Evolutionary conservation across 2,888 invertebrate genomes (phyloP), one percentile per base, ranked within the genome.

Genomic region (Troides oblongomaculatus): DNA sequence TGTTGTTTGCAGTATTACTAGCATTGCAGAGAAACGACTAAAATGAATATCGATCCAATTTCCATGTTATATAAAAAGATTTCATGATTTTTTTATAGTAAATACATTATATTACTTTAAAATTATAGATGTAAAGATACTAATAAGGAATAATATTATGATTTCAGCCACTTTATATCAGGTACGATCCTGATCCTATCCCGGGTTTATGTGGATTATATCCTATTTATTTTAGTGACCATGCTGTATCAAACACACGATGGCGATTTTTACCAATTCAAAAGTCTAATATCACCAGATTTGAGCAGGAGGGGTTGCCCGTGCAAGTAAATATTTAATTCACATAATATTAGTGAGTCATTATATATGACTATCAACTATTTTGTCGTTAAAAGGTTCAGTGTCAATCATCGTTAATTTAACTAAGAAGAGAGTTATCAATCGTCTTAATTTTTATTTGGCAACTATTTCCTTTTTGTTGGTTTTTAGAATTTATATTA

Each of bases 151-250:
- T 53, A n/a, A n/a, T 53, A 3, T 53, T 23, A 14, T 58, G n/a
- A 74, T 88, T 89, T 78, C 83, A 92, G 92, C 91, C 91, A 46
- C 76, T 92, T 62, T 90, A 91, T 76, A 73, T 92, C 72, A 83
- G 92, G 72, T 92, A 89, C 78, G 92, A 92, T 77, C 88, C 85
- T 46, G 82, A 91, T 74, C 87, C 91, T 58, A 82, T 92, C 50
- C 92, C 92, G 36, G 92, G 92, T 1, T 78, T 92, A 46, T 80
- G 80, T 66, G 87, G 88, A n/a, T 74, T 81, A 73, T 89, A 81
- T 73, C 87, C 90, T n/a, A 72, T 92, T 66, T 89, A 88, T 73
- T 79, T 92, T 72, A 92, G 92, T 77, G 81, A 88, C 77, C 81
- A 91, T 78, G 83, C 83, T 69, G 90, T 92, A 30, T 86, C 89